phyloP scores from a whole-genome alignment of 2,797 vertebrate genomes.

The Nasua narica region DNA sequence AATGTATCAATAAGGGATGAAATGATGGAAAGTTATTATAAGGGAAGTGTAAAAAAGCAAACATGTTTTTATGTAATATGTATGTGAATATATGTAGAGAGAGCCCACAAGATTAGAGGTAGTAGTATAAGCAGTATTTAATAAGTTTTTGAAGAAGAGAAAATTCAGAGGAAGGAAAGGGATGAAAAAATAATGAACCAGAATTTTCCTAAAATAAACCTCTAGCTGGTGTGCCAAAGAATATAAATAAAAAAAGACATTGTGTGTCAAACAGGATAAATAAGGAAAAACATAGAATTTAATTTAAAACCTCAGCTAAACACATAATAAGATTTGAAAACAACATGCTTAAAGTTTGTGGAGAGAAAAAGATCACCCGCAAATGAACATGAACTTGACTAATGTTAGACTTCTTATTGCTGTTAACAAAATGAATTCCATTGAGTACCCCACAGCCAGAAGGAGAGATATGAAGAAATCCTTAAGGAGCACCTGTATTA shows the following conservation, averaged over 20 bases:
- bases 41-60: neutral
- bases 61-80: neutral
- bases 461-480: slow-evolving; percentile 90
- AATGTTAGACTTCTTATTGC: slow-evolving; percentile 60
- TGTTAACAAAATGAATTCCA: slow-evolving; percentile 95
- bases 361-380: neutral
- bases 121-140: neutral
- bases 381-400: neutral
- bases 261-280: neutral
- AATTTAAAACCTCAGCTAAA: neutral
- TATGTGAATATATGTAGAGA: neutral
- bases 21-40: neutral
- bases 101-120: neutral
- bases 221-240: neutral
- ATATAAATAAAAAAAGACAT: neutral
- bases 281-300: neutral
- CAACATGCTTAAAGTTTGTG: neutral
- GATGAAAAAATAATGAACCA: neutral
- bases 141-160: neutral
- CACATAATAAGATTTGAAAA: neutral
- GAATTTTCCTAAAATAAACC: neutral
- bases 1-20: neutral
- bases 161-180: neutral
- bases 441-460: slow-evolving; percentile 92
- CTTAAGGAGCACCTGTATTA: slow-evolving; percentile 94